These are phyloP conservation scores for Parotocinclus haroldoi DNA, from an alignment of 2,797 vertebrate species.

Conservation along the genomic window DNA sequence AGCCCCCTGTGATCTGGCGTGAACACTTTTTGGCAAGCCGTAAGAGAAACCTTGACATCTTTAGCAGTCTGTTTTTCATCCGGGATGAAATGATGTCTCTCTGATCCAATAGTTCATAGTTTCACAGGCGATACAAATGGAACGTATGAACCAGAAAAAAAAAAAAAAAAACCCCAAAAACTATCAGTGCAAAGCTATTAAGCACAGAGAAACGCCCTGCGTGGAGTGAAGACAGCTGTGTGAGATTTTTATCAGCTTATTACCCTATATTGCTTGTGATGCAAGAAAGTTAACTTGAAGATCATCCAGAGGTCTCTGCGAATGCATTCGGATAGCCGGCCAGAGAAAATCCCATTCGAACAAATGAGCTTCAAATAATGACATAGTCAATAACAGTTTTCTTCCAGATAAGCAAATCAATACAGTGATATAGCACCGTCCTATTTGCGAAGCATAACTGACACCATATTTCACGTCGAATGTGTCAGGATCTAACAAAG, in stretches of 20 bases:
- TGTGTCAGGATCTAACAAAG: constrained; percentile 1
- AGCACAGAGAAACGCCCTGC: constrained; percentile 1
- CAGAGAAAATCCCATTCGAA: constrained; percentile 18
- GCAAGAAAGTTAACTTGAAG: constrained; percentile 23
- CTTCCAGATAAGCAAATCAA: constrained; percentile 33
- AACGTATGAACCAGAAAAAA: no score
- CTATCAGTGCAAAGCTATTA: background rate
- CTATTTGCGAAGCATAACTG: constrained; percentile 7
- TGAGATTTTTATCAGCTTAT: constrained; percentile 36
- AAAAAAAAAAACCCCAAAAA: no score
- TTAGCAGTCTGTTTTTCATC: no score
- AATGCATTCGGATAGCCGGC: constrained; percentile 7
- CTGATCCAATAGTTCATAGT: no score
- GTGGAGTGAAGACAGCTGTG: constrained; percentile 5
- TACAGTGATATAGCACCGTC: constrained; percentile 14
- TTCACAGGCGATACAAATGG: no score
- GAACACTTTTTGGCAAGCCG: no score
- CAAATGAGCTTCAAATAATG: constrained; percentile 27
- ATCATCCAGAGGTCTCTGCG: constrained; percentile 11
- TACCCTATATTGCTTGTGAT: constrained; percentile 16
- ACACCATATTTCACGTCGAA: constrained; percentile 8
- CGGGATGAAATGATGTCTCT: no score
- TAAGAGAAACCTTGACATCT: no score
- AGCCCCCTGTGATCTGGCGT: no score
- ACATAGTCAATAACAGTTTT: constrained; percentile 30